Base-by-base conservation (phyloP, 2,113 vertebrate genomes). In the Empidonax traillii region DNA sequence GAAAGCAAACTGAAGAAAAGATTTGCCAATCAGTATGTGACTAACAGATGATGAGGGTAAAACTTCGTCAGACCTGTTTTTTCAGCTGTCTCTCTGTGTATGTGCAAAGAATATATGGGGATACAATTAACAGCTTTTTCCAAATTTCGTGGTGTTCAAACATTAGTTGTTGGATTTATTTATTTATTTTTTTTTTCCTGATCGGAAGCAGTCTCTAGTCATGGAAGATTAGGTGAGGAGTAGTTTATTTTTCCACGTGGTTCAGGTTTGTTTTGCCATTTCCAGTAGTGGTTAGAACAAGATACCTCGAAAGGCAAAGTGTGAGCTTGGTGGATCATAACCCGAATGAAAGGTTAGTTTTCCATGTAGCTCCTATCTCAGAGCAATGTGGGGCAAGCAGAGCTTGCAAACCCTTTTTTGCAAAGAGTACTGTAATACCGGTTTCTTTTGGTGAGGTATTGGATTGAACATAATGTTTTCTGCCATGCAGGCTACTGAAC, bases 351-450 rank as follows among this genome's bases (percentile, higher is more conserved):
- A 11, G 17, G 3, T 51, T 72, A 30, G 21, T 88, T 20, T 58
- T 62, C 56, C 43, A 15, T 7, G 35, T 44, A 62, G 27, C 14
- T 62, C 8, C 31, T 43, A 0, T 82, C n/a, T 62, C n/a, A 25
- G 58, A 51, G 25, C 28, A 41, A 30, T 0, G 0, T 24, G 20
- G 14, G 10, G 27, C 35, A 68, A 86, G 35, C 12, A 68, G 55
- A 72, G 37, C 27, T 65, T 91, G 24, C 21, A 53, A n/a, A 61
- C 5, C 11, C 21, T 72, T 89, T 88, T 93, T 41, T 79, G 28
- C 58, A 39, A 56, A 6, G n/a, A 55, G 8, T 23, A 52, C 6
- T 25, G 7, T 37, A n/a, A 59, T 52, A 6, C 41, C 13, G 49
- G 17, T 67, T 88, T 86, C 7, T 71, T 74, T 71, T n/a, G 28